Conservation (phyloP, 35 echinoderm and acorn worm genomes). For the Strongylocentrotus purpuratus region DNA sequence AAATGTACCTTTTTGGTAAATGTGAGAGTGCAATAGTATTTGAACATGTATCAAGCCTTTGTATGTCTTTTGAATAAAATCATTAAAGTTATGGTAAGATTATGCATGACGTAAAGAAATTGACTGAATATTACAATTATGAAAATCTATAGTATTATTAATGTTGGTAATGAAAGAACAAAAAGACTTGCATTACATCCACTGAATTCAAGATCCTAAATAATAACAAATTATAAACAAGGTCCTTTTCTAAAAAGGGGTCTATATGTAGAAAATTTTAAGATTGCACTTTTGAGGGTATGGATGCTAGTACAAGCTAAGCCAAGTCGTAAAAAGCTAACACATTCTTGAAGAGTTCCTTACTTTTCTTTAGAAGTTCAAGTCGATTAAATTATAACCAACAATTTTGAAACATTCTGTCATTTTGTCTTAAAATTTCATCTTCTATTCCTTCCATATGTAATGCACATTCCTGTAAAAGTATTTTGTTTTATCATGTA, state of each 20-base stretch:
- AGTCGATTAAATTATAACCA: not conserved
- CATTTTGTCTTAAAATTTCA: not conserved
- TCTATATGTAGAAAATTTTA: not conserved
- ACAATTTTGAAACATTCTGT: not conserved
- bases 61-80: no score
- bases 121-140: no score
- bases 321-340: not conserved
- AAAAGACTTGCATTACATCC: no score
- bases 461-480: constrained; percentile 3
- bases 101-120: no score
- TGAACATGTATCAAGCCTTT: not conserved
- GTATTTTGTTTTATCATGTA: constrained; percentile 5
- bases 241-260: no score
- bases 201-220: no score
- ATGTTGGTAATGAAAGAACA: no score
- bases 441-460: not conserved
- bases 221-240: no score
- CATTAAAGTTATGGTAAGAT: no score
- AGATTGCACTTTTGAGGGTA: not conserved
- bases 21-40: not conserved
- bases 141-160: no score
- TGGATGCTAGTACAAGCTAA: not conserved
- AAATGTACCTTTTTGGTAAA: not conserved
- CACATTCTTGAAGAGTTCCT: not conserved
- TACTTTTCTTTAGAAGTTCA: not conserved